Evolutionary conservation across 2,113 vertebrate genomes (phyloP).

Genomic region (Gopherus flavomarginatus): DNA sequence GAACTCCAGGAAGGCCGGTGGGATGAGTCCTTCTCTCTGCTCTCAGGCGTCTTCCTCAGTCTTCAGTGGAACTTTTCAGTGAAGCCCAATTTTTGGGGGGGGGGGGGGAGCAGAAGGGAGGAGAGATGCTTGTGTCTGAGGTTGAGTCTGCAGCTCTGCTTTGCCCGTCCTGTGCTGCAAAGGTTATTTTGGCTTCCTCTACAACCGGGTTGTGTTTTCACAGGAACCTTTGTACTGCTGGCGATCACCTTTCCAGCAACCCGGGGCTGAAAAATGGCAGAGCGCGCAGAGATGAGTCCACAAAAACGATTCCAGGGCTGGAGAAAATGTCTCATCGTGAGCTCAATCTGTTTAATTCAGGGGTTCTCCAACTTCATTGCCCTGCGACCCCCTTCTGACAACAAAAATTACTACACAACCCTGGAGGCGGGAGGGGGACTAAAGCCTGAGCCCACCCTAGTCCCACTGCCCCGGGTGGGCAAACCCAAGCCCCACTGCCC

Average conservation of each 20-base stretch:
- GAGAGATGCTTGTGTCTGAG: neutral
- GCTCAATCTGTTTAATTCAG: no score
- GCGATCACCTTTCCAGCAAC: neutral
- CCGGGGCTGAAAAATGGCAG: neutral
- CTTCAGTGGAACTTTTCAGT: neutral
- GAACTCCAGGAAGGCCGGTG: no score
- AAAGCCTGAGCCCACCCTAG: no score
- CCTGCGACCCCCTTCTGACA: no score
- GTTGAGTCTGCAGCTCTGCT: neutral
- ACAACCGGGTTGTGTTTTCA: neutral
- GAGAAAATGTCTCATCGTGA: neutral
- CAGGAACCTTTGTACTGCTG: neutral
- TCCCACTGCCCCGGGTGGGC: no score
- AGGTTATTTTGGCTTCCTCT: neutral
- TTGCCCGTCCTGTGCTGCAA: neutral
- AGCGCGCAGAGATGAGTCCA: neutral
- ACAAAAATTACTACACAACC: no score
- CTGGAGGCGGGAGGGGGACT: no score
- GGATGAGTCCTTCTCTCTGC: neutral
- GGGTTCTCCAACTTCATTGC: no score
- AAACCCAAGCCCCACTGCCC: no score
- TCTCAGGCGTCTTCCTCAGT: neutral
- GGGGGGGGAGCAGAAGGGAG: no score
- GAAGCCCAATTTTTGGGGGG: no score
- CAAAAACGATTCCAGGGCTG: no score